Conservation (phyloP, 2,888 invertebrate species). For the Acleris emargana region DNA sequence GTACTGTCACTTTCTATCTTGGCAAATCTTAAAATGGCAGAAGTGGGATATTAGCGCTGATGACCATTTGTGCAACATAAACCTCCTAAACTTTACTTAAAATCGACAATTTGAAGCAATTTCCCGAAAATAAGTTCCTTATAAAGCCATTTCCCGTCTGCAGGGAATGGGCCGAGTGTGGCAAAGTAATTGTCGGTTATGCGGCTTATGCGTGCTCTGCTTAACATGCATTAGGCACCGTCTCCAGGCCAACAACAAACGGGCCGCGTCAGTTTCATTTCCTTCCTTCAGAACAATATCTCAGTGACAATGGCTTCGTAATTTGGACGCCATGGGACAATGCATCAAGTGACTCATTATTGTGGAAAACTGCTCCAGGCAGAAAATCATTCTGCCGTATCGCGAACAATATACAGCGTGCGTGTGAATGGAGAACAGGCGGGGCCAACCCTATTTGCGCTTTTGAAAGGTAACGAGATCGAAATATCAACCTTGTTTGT, state of each 20-base stretch:
- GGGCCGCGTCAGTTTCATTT: conserved; percentile 72
- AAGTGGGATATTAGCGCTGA: no score
- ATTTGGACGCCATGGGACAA: conserved; percentile 76
- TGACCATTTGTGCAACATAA: no score
- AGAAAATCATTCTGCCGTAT: conserved; percentile 65
- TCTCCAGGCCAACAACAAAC: conserved; percentile 57
- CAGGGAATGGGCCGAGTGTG: no score
- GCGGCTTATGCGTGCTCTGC: conserved; percentile 13
- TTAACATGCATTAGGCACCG: conserved; percentile 19
- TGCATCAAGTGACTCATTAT: conserved; percentile 79
- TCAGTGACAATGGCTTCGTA: conserved; percentile 76
- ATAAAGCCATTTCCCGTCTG: no score
- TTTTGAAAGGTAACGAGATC: conserved; percentile 6
- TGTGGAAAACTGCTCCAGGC: conserved; percentile 70
- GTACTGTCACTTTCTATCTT: no score
- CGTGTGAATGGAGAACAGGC: conserved; percentile 51
- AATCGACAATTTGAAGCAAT: no score
- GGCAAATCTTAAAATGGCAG: no score
- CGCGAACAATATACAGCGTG: conserved; percentile 61
- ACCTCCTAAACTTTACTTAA: no score
- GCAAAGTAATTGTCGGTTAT: neutral
- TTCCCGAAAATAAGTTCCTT: no score
- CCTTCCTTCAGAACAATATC: conserved; percentile 78
- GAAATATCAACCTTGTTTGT: conserved; percentile 14
- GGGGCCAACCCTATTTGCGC: conserved; percentile 25